Base-by-base conservation (phyloP, 2,113 vertebrate species). In the Cervus canadensis region DNA sequence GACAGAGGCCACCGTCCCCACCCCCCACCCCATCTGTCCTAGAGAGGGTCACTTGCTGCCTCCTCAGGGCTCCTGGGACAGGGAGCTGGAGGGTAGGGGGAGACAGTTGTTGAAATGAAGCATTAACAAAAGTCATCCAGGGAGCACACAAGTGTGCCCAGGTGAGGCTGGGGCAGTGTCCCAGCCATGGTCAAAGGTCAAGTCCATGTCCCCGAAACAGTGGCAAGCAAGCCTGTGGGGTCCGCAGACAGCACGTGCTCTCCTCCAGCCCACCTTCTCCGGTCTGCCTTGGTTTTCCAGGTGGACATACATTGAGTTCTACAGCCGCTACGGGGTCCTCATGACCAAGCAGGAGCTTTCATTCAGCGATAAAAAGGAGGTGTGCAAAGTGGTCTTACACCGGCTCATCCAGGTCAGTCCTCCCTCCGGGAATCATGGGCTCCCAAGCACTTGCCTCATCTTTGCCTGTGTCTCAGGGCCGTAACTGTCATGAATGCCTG, bases 251-350 rank as follows among this genome's bases (percentile, higher is more conserved):
- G 0, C 11, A 19, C 13, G 2, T 0, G 1, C 48, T 48, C 23
- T 36, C 71, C 62, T 88, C 19, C 5, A 43, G 16, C 5, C 14
- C 0, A 0, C 25, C 40, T 36, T 33, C 71, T 40, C 1, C 30
- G 23, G 6, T 6, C 33, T 11, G 11, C 54, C 98, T 97, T 96
- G 97, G 0, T 97, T 97, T 98, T 97, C 5, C 98, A 99, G 99
- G 94, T 99, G 99, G 99, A 99, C 99, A 0, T 99, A 99, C 91
- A 99, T 99, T 15, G 99, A 99, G 99, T 99, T 99, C 98, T 99
- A 99, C 98, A 99, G 99, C 91, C 99, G 99, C 56, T 99, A 99
- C 83, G 99, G 99, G 96, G 99, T 99, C 95, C 99, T 99, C n/a
- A 99, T 99, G 99, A 99, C 98, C 17, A 99, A 99, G 81, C 98